Conservation (phyloP, 2,797 vertebrate genomes). For the Bovichtus diacanthus region DNA sequence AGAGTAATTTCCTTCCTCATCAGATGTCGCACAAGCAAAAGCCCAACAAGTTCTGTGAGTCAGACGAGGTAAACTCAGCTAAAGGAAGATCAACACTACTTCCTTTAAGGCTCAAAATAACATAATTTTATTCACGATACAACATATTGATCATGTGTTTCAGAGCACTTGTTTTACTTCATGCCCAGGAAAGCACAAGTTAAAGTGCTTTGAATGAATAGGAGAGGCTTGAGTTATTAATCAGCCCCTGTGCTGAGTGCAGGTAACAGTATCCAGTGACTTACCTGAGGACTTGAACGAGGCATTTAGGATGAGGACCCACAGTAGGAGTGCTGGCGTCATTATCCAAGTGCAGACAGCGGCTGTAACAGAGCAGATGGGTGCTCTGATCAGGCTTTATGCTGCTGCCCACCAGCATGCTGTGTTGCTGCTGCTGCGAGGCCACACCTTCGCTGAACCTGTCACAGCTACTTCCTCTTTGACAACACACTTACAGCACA, state of each 20-base stretch:
- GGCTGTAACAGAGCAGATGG: constrained; percentile 51
- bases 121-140: neutral
- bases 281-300: constrained; percentile 76
- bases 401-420: constrained; percentile 46
- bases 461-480: constrained; percentile 66
- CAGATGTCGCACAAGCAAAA: neutral
- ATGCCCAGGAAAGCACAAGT: neutral
- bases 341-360: constrained; percentile 69
- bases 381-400: constrained; percentile 48
- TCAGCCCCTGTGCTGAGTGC: constrained; percentile 40
- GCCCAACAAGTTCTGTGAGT: neutral
- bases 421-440: neutral
- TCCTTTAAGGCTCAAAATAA: neutral
- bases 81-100: neutral
- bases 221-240: constrained; percentile 69
- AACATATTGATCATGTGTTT: neutral
- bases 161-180: neutral
- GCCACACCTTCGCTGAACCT: constrained; percentile 67
- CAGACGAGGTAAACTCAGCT: neutral
- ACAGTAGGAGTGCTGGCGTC: constrained; percentile 68
- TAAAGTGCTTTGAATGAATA: constrained; percentile 13
- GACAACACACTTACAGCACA: neutral
- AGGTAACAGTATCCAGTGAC: constrained; percentile 66
- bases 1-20: no score
- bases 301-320: constrained; percentile 73